A percentile compares a stretch with the other conserved stretches of the same genome.
Conservation (phyloP, 1,140 invertebrate species). For the Lepidurus packardi region DNA sequence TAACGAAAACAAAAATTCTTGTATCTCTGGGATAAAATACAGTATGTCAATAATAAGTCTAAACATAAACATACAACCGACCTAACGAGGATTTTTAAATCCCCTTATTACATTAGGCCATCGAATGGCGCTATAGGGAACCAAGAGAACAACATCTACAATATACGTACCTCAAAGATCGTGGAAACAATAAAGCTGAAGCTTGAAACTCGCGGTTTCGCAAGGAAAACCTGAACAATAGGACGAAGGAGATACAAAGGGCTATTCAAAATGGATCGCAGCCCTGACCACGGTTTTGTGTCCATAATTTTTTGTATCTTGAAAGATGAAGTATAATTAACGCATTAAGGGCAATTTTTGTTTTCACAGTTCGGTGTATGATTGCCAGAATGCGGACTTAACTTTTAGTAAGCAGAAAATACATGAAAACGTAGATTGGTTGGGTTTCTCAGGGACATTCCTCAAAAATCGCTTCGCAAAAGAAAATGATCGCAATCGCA, state of each 20-base stretch:
- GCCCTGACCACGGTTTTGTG: too few relatives aligned
- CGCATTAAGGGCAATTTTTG: too few relatives aligned
- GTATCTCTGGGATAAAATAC: background rate
- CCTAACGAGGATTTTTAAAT: background rate
- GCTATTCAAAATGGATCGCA: background rate
- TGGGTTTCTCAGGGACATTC: too few relatives aligned
- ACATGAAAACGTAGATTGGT: too few relatives aligned
- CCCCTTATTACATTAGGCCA: background rate
- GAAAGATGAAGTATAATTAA: too few relatives aligned
- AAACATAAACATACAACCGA: background rate
- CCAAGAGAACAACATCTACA: background rate
- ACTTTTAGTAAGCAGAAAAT: too few relatives aligned
- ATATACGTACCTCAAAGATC: background rate
- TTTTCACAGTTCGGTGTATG: too few relatives aligned
- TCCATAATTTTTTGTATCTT: too few relatives aligned
- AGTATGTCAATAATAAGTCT: background rate
- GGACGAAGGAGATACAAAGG: background rate
- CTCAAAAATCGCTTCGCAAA: too few relatives aligned
- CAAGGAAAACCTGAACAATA: background rate
- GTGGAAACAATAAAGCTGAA: background rate
- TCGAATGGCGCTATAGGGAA: background rate
- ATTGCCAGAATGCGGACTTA: too few relatives aligned
- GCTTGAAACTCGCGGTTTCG: background rate
- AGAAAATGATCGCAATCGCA: too few relatives aligned
- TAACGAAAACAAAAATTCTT: background rate